Conservation (phyloP, 2,113 vertebrate genomes). For the Ursus arctos region DNA sequence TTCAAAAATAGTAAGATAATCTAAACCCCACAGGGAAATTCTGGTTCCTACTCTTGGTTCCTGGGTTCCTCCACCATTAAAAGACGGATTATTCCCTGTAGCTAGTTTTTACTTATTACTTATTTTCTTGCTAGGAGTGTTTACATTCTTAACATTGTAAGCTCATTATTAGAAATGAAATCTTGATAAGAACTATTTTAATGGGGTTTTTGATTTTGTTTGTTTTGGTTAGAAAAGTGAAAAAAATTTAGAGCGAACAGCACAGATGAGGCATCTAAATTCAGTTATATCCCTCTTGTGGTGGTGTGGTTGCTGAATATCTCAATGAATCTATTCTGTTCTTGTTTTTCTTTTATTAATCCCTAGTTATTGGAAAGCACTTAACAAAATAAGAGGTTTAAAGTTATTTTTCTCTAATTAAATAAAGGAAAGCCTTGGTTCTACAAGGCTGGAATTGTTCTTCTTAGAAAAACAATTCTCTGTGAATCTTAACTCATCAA, state of each 20-base stretch:
- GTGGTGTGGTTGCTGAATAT: background rate
- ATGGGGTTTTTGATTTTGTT: background rate
- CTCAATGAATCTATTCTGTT: background rate
- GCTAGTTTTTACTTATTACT: slow-evolving; percentile 36
- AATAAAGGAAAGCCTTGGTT: slow-evolving; percentile 33
- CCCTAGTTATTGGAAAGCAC: background rate
- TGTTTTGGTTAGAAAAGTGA: slow-evolving; percentile 1
- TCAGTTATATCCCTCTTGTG: background rate
- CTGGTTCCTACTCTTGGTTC: background rate
- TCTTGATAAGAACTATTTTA: slow-evolving; percentile 30
- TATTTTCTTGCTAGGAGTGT: slow-evolving; percentile 19
- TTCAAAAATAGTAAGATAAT: slow-evolving; percentile 38
- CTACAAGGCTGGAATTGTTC: background rate
- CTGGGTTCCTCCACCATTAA: background rate
- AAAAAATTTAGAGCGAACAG: slow-evolving; percentile 12
- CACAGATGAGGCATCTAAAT: background rate
- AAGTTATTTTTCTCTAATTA: background rate
- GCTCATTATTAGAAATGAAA: slow-evolving; percentile 45
- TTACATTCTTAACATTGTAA: slow-evolving; percentile 49
- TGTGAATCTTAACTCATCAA: background rate
- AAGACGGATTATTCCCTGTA: background rate
- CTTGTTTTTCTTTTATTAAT: slow-evolving; percentile 35
- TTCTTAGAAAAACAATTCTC: slow-evolving; percentile 30
- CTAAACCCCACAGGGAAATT: slow-evolving; percentile 25
- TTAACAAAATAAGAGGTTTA: slow-evolving; percentile 28